phyloP scores from a whole-genome alignment of 2,113 vertebrate species.

The Acrocephalus arundinaceus region DNA sequence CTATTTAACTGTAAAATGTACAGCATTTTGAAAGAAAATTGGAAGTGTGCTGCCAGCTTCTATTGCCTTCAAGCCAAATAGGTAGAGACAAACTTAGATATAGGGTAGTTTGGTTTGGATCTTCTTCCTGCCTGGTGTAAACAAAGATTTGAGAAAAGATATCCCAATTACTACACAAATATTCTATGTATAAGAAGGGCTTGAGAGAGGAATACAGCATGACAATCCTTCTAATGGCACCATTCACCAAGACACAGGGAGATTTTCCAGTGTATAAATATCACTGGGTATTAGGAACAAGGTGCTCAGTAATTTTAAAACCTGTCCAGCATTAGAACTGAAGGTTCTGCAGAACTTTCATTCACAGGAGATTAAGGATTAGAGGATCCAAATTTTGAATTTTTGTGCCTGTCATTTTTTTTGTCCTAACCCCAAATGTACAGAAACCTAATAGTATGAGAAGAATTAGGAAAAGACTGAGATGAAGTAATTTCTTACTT shows the following conservation, averaged over 20 bases:
- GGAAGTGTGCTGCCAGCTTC: background rate
- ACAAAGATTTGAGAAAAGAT: background rate
- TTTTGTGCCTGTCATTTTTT: background rate
- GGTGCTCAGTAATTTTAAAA: background rate
- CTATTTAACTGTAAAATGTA: background rate
- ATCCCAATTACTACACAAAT: background rate
- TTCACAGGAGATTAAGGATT: background rate
- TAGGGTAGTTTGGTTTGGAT: background rate
- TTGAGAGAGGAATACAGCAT: background rate
- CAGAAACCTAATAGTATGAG: background rate
- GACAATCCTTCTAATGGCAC: background rate
- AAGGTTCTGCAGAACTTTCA: background rate
- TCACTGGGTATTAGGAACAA: background rate
- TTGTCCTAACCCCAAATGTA: background rate
- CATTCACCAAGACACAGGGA: background rate
- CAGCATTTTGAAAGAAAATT: background rate
- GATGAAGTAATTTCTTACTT: background rate
- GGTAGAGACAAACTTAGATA: background rate
- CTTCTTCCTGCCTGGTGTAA: background rate
- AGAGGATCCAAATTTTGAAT: background rate
- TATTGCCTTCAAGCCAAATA: background rate
- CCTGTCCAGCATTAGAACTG: background rate
- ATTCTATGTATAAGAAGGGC: background rate
- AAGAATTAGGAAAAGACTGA: background rate
- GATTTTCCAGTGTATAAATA: background rate